Conservation (phyloP, 2,113 vertebrate genomes). For the Labrus mixtus region DNA sequence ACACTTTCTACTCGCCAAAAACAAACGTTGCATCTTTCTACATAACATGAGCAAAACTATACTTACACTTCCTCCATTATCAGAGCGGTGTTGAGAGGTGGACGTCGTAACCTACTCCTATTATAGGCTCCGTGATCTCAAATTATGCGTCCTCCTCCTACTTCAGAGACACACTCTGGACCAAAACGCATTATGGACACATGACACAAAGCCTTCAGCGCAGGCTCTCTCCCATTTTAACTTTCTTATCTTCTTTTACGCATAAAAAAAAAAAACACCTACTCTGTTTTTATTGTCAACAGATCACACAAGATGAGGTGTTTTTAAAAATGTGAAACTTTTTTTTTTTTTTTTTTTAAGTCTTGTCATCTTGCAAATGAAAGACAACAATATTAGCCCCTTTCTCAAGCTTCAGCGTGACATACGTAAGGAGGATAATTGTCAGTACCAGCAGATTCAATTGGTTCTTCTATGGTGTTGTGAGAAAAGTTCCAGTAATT, state of each 20-base stretch:
- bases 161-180: constrained; percentile 65
- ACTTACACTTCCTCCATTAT: constrained; percentile 66
- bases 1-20: constrained; percentile 24
- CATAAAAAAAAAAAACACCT: neutral
- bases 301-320: neutral
- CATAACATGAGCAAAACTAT: constrained; percentile 43
- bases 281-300: neutral
- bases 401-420: neutral
- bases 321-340: neutral
- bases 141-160: constrained; percentile 72
- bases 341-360: neutral
- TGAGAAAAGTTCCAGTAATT: constrained; percentile 40
- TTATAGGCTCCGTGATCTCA: constrained; percentile 69
- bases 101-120: constrained; percentile 63
- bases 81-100: constrained; percentile 57
- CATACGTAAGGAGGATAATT: neutral
- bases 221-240: constrained; percentile 47
- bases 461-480: neutral
- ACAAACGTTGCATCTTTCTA: neutral
- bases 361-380: neutral
- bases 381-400: neutral
- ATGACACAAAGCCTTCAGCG: constrained; percentile 68
- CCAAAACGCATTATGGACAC: constrained; percentile 66
- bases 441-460: constrained; percentile 1
- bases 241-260: neutral